These are phyloP conservation scores for Quadriops clusia DNA, from an alignment of 2,888 invertebrate species.

Conservation along the genomic window DNA sequence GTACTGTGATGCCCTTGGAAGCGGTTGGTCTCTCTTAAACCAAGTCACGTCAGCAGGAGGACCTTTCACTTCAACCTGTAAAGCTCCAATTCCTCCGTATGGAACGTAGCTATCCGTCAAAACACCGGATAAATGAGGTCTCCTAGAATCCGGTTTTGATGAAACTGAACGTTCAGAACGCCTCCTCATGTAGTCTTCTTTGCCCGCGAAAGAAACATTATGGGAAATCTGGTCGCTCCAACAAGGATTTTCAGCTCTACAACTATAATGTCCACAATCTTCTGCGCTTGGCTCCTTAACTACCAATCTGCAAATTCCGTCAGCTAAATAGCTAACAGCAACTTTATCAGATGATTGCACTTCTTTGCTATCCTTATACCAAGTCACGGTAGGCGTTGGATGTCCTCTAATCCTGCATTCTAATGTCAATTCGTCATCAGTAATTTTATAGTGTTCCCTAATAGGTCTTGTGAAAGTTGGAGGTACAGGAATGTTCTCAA, in stretches of 20 bases:
- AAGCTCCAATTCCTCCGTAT: slow-evolving; percentile 65
- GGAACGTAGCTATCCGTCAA: slow-evolving; percentile 62
- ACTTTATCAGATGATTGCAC: slow-evolving; percentile 46
- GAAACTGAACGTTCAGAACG: slow-evolving; percentile 34
- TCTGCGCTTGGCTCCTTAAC: slow-evolving; percentile 52
- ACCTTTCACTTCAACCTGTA: slow-evolving; percentile 69
- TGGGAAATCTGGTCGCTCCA: slow-evolving; percentile 66
- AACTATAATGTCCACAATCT: slow-evolving; percentile 65
- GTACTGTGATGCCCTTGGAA: slow-evolving; percentile 47
- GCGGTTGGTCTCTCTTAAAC: slow-evolving; percentile 50
- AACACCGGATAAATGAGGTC: slow-evolving; percentile 57
- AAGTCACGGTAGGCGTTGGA: slow-evolving; percentile 59
- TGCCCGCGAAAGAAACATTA: slow-evolving; percentile 49
- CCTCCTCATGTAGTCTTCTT: slow-evolving; percentile 35
- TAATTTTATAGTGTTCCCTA: slow-evolving; percentile 57
- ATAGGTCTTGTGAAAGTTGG: slow-evolving; percentile 63
- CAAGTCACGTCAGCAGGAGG: slow-evolving; percentile 63
- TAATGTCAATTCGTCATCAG: slow-evolving; percentile 60
- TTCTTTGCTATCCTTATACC: slow-evolving; percentile 59
- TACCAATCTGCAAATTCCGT: slow-evolving; percentile 60
- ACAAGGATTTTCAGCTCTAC: slow-evolving; percentile 60
- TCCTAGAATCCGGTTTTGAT: slow-evolving; percentile 36
- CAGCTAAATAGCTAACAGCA: slow-evolving; percentile 53
- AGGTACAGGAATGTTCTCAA: slow-evolving; percentile 55
- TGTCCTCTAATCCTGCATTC: slow-evolving; percentile 70